Conservation (phyloP, 1,140 invertebrate species). For the Ooceraea biroi region DNA sequence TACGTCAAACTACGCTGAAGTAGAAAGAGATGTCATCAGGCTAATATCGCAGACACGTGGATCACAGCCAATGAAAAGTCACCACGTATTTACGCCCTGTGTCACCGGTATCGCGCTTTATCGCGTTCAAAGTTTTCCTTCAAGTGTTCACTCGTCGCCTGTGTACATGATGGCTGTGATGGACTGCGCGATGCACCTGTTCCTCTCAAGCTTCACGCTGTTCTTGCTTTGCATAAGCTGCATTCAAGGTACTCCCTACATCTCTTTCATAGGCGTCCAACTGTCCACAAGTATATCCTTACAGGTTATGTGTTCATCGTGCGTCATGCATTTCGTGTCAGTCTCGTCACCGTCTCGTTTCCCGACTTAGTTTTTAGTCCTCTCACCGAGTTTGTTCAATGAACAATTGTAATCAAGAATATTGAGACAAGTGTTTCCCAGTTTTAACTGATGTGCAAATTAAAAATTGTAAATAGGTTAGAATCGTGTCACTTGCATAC, state of each 20-base stretch:
- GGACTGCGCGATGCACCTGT: slow-evolving; percentile 21
- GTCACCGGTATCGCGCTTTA: slow-evolving; percentile 13
- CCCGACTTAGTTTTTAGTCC: too few relatives aligned
- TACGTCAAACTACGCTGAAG: neutral
- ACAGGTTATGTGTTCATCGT: slow-evolving; percentile 30
- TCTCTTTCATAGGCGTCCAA: neutral
- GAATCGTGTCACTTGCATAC: neutral
- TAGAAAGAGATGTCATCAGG: neutral
- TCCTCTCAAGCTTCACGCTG: slow-evolving; percentile 43
- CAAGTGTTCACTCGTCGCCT: slow-evolving; percentile 10
- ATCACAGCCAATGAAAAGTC: slow-evolving; percentile 68
- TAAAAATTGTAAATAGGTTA: too few relatives aligned
- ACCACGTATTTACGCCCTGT: slow-evolving; percentile 70
- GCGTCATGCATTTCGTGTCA: neutral
- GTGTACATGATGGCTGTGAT: slow-evolving; percentile 14
- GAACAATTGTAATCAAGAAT: too few relatives aligned
- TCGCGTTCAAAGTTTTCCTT: neutral
- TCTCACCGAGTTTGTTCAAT: too few relatives aligned
- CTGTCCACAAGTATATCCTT: neutral
- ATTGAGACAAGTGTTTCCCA: too few relatives aligned
- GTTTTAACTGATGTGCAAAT: neutral
- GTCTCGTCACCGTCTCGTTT: neutral
- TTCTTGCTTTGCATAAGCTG: slow-evolving; percentile 53
- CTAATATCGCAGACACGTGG: slow-evolving; percentile 36
- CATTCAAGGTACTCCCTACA: slow-evolving; percentile 67